Evolutionary conservation across 2,113 vertebrate species (phyloP), one percentile per base, ranked within the genome.

Genomic region (Prolemur simus): DNA sequence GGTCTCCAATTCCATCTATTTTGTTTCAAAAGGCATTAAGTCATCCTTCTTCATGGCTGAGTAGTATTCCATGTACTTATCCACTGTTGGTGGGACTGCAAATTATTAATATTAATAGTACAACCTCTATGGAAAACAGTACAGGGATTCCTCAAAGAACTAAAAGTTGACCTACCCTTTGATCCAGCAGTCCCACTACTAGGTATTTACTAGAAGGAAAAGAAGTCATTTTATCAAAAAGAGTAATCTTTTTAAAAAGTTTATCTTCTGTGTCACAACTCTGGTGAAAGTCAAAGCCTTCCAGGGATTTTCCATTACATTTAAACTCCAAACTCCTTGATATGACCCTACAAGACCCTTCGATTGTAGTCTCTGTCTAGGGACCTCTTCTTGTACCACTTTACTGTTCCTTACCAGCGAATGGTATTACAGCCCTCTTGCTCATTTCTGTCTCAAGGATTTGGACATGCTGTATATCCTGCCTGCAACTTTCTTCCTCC

Each of bases 241-340:
- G 21, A 92, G 32, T 76, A 39, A 86, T 20, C 3, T 84, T 95
- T 60, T 63, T 15, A n/a, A n/a, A 85, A 91, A n/a, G 13, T 49
- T 5, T 2, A 74, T 45, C 18, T 73, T 91, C 74, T 23, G 37
- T 63, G 27, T 81, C 34, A 89, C 8, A 52, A 10, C n/a, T 54
- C 42, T 82, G 21, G 27, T 86, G 42, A 89, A 82, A 86, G 3
- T 86, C 58, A 92, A 82, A 86, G 3, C 23, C n/a, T 69, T 63
- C 27, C 37, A 21, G 7, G 49, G 34, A 32, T 20, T 92, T 94
- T 76, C 25, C 15, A 15, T 56, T 60, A 60, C 7, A 68, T 60
- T 29, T 87, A 8, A 37, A 83, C 14, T 39, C 39, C 54, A 94
- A 20, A 78, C 8, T 64, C 18, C 18, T 77, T 63, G 25, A 15